Percentiles rank a stretch among this genome's conserved stretches.
Evolutionary conservation across 2,888 invertebrate genomes (phyloP).

Genomic region (Aporophyla nigra): DNA sequence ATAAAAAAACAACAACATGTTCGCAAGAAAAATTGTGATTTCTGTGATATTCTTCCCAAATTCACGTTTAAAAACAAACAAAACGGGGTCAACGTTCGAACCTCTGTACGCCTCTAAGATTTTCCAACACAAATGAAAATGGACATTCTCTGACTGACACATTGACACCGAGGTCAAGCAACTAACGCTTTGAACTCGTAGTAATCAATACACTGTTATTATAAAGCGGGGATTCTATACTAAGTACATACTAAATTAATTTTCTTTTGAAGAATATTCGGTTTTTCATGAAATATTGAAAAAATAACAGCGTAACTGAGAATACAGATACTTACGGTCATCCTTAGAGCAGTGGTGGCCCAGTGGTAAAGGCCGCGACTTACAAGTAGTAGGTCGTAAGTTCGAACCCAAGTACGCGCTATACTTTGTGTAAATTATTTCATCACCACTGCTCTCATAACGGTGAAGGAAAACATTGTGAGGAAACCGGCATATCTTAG

Average conservation of each 20-base stretch:
- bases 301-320: background rate
- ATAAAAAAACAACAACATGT: background rate
- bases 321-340: background rate
- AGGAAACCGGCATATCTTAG: too few species aligned
- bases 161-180: constrained; percentile 19
- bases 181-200: background rate
- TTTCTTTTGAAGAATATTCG: background rate
- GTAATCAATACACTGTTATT: background rate
- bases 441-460: too few species aligned
- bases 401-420: too few species aligned
- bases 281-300: background rate
- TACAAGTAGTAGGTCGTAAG: too few species aligned
- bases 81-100: constrained; percentile 2
- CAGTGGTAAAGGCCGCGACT: too few species aligned
- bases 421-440: too few species aligned
- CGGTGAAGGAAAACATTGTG: too few species aligned
- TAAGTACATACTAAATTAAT: background rate
- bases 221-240: background rate
- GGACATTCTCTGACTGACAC: constrained; percentile 22
- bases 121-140: constrained; percentile 17
- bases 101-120: background rate
- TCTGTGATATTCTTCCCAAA: background rate
- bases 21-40: background rate
- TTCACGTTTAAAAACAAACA: background rate
- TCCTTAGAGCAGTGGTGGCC: too few species aligned